phyloP scores from a whole-genome alignment of 2,113 vertebrate species.

The Nanorana parkeri region DNA sequence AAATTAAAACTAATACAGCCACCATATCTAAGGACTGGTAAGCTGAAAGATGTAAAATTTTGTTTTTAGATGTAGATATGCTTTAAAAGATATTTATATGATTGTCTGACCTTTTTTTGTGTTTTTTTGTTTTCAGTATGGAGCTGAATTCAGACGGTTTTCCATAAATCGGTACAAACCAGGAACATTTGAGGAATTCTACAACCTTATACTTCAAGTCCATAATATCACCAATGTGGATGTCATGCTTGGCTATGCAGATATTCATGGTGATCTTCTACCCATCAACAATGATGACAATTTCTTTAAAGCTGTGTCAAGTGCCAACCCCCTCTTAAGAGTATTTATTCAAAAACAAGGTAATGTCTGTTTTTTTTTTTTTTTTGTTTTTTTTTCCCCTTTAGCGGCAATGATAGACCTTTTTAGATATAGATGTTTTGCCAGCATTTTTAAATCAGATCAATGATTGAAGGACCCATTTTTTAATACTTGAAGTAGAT shows the following conservation, averaged over 20 bases:
- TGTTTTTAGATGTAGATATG: no score
- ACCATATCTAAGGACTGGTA: no score
- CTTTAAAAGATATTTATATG: constrained; percentile 2
- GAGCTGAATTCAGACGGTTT: constrained; percentile 96
- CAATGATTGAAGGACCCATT: no score
- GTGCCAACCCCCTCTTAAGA: constrained; percentile 90
- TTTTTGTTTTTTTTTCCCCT: accelerated
- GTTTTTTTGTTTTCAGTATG: constrained; percentile 81
- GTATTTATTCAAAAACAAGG: constrained; percentile 98
- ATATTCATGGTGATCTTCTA: constrained; percentile 94
- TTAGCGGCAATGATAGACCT: neutral
- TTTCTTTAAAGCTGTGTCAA: constrained; percentile 95
- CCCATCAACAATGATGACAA: constrained; percentile 99
- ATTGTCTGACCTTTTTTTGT: neutral
- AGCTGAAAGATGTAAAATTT: no score
- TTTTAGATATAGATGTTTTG: no score
- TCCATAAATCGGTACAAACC: constrained; percentile 92
- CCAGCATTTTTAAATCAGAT: no score
- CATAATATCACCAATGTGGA: constrained; percentile 92
- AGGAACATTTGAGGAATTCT: constrained; percentile 97
- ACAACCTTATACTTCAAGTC: constrained; percentile 92
- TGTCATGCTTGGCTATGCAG: constrained; percentile 95
- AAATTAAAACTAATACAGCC: no score
- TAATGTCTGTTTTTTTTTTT: constrained; percentile 61
- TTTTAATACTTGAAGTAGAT: no score